Evolutionary conservation across 2,888 invertebrate species (phyloP).

Genomic region (Himalopsyche tibetana): DNA sequence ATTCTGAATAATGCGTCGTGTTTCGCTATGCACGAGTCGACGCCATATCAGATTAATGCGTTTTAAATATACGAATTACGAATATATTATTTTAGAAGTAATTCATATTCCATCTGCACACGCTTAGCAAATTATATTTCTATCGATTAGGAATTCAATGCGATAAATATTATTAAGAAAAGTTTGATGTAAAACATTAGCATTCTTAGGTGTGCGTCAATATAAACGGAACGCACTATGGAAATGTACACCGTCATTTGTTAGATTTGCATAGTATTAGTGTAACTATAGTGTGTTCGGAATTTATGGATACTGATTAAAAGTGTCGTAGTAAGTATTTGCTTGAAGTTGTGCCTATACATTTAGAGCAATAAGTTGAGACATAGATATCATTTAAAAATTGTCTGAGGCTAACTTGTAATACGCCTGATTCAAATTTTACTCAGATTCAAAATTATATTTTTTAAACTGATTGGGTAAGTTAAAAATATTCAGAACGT

Average conservation of each 20-base stretch:
- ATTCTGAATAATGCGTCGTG: not conserved
- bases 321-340: too few relatives aligned
- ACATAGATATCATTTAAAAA: too few relatives aligned
- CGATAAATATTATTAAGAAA: not conserved
- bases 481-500: too few relatives aligned
- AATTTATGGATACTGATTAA: not conserved
- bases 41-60: not conserved
- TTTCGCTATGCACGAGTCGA: not conserved
- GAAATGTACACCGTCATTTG: not conserved
- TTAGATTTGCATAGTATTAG: not conserved
- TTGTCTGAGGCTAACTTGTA: too few relatives aligned
- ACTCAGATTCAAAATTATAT: too few relatives aligned
- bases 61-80: not conserved
- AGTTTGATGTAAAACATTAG: slow-evolving; percentile 30
- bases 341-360: too few relatives aligned
- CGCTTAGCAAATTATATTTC: not conserved
- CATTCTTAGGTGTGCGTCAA: not conserved
- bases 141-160: slow-evolving; percentile 1
- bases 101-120: not conserved
- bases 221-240: not conserved
- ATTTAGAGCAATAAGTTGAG: too few relatives aligned
- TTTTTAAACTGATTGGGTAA: too few relatives aligned
- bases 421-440: too few relatives aligned
- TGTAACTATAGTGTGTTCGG: not conserved
- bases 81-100: not conserved